phyloP scores from a whole-genome alignment of 2,888 invertebrate species.

The Cataglyphis livida region DNA sequence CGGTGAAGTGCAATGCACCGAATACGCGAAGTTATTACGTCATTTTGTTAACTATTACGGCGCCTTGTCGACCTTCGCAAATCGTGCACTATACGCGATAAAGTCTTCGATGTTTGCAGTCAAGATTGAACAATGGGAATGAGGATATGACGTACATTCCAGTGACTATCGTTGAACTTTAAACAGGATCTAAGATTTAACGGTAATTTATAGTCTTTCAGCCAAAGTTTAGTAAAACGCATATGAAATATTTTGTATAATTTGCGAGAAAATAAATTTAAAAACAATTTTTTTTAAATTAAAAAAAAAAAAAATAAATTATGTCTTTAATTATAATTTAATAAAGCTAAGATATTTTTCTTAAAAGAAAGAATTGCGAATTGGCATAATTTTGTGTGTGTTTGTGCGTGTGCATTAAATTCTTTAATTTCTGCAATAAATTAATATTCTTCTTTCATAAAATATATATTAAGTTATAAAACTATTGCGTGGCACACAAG shows the following conservation, averaged over 20 bases:
- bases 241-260: neutral
- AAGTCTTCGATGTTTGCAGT: neutral
- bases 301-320: neutral
- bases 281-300: neutral
- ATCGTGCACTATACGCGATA: neutral
- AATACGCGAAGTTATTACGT: neutral
- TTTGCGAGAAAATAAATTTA: neutral
- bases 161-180: neutral
- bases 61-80: neutral
- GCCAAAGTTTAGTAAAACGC: neutral
- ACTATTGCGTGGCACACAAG: neutral
- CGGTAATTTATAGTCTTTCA: neutral
- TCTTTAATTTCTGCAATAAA: neutral
- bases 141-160: neutral
- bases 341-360: neutral
- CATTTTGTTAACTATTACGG: neutral
- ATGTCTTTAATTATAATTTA: neutral
- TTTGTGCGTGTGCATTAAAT: neutral
- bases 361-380: neutral
- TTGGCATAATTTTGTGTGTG: neutral
- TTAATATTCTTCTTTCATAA: neutral
- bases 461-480: neutral
- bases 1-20: constrained; percentile 1
- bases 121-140: neutral
- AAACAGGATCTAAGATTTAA: neutral